These are phyloP conservation scores for Petrocephalus zakoni DNA, from an alignment of 2,113 vertebrate species.

Conservation along the genomic window DNA sequence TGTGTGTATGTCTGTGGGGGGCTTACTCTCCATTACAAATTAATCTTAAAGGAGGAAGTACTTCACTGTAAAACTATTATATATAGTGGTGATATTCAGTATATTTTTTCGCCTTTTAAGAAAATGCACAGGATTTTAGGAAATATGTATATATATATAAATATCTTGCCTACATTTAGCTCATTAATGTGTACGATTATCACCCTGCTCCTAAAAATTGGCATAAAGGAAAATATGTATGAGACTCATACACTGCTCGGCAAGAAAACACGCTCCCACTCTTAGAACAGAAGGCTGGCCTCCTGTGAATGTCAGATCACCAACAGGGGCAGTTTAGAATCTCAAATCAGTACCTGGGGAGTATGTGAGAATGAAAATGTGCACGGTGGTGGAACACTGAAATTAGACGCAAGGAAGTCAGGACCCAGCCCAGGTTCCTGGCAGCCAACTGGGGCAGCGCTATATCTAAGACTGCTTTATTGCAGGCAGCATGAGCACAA, in stretches of 20 bases:
- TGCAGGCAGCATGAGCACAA: neutral
- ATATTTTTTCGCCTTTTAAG: neutral
- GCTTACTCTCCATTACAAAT: neutral
- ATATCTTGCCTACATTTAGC: neutral
- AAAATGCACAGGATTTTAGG: neutral
- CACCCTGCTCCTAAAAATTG: neutral
- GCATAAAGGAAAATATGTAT: neutral
- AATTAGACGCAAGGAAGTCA: neutral
- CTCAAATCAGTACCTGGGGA: slow-evolving; percentile 9
- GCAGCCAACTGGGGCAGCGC: neutral
- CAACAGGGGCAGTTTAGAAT: neutral
- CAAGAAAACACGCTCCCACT: neutral
- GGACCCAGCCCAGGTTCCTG: neutral
- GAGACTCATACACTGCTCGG: no score
- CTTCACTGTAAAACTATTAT: neutral
- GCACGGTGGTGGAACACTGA: no score
- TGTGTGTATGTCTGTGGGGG: no score
- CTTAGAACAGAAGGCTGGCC: neutral
- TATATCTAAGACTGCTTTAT: neutral
- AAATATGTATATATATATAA: neutral
- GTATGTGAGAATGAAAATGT: neutral
- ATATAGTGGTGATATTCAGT: neutral
- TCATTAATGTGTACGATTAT: neutral
- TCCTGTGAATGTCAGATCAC: neutral
- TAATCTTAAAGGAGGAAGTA: neutral